A percentile compares a stretch with the other conserved stretches of the same genome.
phyloP scores from a whole-genome alignment of 2,888 invertebrate species.

The Drosophila parthenogenetica region DNA sequence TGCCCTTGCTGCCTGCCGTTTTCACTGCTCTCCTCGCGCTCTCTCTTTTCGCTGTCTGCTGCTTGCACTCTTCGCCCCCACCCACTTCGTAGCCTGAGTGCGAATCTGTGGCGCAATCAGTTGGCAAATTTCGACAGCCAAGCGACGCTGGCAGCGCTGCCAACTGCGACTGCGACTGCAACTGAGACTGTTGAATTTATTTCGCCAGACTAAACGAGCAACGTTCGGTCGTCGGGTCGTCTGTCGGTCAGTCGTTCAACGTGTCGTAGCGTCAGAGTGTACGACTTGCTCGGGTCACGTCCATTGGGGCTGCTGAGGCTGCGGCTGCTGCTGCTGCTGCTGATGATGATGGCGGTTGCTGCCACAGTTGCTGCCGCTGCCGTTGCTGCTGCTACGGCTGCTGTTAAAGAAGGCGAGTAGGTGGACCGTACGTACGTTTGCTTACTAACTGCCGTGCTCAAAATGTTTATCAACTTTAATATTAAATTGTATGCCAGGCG shows the following conservation, averaged over 20 bases:
- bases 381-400: constrained; percentile 71
- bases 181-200: constrained; percentile 69
- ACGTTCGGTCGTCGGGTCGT: constrained; percentile 5
- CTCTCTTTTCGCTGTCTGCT: background rate
- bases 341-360: constrained; percentile 62
- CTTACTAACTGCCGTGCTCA: constrained; percentile 84
- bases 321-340: constrained; percentile 53
- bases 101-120: constrained; percentile 82
- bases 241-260: background rate
- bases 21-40: constrained; percentile 5
- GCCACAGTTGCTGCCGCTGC: constrained; percentile 54
- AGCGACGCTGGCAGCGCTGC: constrained; percentile 19
- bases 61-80: background rate
- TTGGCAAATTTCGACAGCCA: constrained; percentile 62
- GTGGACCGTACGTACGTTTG: constrained; percentile 85
- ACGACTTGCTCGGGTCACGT: constrained; percentile 66
- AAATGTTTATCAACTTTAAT: constrained; percentile 84
- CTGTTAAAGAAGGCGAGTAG: constrained; percentile 83
- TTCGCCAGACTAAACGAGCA: constrained; percentile 57
- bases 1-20: constrained; percentile 4
- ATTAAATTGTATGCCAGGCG: constrained; percentile 81
- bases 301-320: constrained; percentile 51
- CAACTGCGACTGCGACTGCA: constrained; percentile 11
- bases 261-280: constrained; percentile 32
- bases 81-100: constrained; percentile 48